Percentiles rank a stretch among this genome's conserved stretches.
phyloP scores from a whole-genome alignment of 2,113 vertebrate species.

The Lasiurus cinereus region DNA sequence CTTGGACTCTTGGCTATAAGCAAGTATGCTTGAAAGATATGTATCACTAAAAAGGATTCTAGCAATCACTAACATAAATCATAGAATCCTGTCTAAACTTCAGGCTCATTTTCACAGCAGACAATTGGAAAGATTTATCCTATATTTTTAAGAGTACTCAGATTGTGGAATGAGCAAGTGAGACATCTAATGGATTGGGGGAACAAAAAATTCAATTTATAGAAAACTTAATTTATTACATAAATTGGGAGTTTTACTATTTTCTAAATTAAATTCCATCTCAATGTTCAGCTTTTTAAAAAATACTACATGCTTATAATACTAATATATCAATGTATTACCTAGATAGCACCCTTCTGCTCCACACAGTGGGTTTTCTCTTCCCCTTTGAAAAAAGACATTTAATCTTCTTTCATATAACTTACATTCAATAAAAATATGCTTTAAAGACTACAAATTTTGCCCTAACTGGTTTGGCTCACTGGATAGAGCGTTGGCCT shows the following conservation, averaged over 20 bases:
- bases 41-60: background rate
- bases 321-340: background rate
- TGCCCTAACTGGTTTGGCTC: background rate
- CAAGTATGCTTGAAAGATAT: background rate
- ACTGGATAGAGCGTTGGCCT: no score
- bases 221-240: constrained; percentile 13
- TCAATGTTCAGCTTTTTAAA: background rate
- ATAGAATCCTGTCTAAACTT: background rate
- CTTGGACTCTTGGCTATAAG: background rate
- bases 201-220: background rate
- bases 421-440: constrained; percentile 52
- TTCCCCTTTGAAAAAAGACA: background rate
- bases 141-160: constrained; percentile 18
- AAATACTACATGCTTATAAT: background rate
- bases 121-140: background rate
- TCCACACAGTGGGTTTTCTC: background rate
- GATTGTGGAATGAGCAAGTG: constrained; percentile 14
- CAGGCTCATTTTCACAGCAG: background rate
- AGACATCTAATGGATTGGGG: background rate
- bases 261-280: constrained; percentile 13
- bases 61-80: constrained; percentile 43
- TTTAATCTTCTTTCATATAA: constrained; percentile 38
- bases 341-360: background rate
- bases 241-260: background rate
- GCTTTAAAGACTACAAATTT: background rate